These are phyloP conservation scores for Drosophila erecta DNA, from an alignment of 1,140 invertebrate species.

Conservation along the genomic window DNA sequence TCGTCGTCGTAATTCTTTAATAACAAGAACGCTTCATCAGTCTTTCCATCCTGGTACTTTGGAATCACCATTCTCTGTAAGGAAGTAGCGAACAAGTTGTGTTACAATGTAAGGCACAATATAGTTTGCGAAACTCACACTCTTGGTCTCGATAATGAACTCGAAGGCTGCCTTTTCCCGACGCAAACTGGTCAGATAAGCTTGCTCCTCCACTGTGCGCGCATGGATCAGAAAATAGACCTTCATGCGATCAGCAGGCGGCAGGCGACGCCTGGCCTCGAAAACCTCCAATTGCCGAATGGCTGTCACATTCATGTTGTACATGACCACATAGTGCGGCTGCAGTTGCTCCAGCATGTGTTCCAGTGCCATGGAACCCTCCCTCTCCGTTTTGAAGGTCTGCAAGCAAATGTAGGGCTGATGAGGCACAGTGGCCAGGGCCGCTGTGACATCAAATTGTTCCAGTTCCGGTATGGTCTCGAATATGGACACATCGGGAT, in stretches of 20 bases:
- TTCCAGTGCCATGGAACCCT: slow-evolving; percentile 89
- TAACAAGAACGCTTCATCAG: slow-evolving; percentile 88
- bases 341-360: slow-evolving; percentile 88
- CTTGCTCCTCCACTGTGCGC: slow-evolving; percentile 97
- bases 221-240: slow-evolving; percentile 96
- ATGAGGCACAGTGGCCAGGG: slow-evolving; percentile 84
- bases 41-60: slow-evolving; percentile 95
- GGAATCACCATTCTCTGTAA: slow-evolving; percentile 95
- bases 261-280: slow-evolving; percentile 90
- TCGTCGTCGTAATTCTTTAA: slow-evolving; percentile 84
- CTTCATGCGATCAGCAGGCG: slow-evolving; percentile 87
- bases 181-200: slow-evolving; percentile 94
- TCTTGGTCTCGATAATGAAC: slow-evolving; percentile 94
- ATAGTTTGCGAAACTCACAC: slow-evolving; percentile 86
- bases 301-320: slow-evolving; percentile 94
- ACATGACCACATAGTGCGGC: slow-evolving; percentile 95
- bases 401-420: slow-evolving; percentile 90
- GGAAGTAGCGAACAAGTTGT: background rate
- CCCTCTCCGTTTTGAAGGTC: slow-evolving; percentile 89
- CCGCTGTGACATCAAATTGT: slow-evolving; percentile 88
- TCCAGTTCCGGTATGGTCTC: slow-evolving; percentile 89
- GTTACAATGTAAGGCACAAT: background rate
- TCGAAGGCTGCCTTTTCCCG: slow-evolving; percentile 98
- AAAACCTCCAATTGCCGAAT: slow-evolving; percentile 95
- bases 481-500: slow-evolving; percentile 86